These are phyloP conservation scores for Heteromormyrus szaboi DNA, from an alignment of 2,797 vertebrate genomes.

Conservation along the genomic window DNA sequence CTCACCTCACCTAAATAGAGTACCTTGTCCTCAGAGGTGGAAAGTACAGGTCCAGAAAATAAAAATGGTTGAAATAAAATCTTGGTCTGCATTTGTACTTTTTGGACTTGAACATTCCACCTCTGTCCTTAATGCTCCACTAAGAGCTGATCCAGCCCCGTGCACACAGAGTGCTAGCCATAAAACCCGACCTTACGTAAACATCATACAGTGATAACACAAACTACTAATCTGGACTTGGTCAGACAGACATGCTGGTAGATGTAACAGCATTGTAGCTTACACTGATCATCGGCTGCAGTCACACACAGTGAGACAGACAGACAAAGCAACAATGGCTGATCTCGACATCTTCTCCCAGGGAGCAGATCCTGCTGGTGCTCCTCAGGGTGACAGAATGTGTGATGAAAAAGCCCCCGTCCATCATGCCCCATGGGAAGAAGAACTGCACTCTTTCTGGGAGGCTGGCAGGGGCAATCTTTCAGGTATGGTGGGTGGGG, in stretches of 20 bases:
- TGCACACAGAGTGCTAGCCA: not conserved
- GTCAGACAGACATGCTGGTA: not conserved
- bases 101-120: not conserved
- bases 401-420: constrained; percentile 91
- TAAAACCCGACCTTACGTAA: not conserved
- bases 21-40: not conserved
- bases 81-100: not conserved
- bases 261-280: not conserved
- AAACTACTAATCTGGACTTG: not conserved
- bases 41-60: not conserved
- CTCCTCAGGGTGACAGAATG: constrained; percentile 94
- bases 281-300: not conserved
- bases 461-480: constrained; percentile 88
- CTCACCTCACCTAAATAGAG: not conserved
- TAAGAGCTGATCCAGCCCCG: not conserved
- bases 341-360: constrained; percentile 36
- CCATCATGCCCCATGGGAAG: constrained; percentile 85
- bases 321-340: not conserved
- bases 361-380: constrained; percentile 94
- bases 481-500: constrained; percentile 70
- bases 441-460: constrained; percentile 88
- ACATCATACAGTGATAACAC: not conserved
- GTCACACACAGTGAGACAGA: not conserved
- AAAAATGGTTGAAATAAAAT: not conserved
- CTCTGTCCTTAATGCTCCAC: not conserved